Base-by-base conservation (phyloP, 1,140 invertebrate genomes). In the Scaptomyza pallida region DNA sequence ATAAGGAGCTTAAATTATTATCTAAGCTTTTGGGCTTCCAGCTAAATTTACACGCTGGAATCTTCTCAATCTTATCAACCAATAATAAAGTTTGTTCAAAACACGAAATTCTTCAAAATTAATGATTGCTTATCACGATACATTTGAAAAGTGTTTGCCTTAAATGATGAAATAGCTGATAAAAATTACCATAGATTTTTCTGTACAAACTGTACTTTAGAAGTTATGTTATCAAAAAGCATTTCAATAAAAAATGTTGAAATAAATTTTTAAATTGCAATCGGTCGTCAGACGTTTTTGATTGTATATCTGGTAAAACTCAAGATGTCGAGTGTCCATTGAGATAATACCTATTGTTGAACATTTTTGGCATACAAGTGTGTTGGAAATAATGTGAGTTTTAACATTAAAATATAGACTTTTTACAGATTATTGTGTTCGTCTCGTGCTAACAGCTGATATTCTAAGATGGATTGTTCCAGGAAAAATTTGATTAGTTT, bases 91-190 rank as follows among this genome's bases (percentile, higher is more conserved):
- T 21, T 5, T 52, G 33, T 9, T 2, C 19, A 17, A n/a, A 17
- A 8, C 16, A 17, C 10, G 26, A 35, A 51, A 51, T 15, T 30
- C 6, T 9, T 8, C 2, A 30, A 30, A 5, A n/a, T 21, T 21
- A 5, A 21, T 45, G 10, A 45, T 45, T 9, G 6, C 2, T 30
- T 30, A 9, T 30, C 5, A 30, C 2, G 3, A 30, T 30, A 1
- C 9, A 30, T 30, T 30, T 6, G 2, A 9, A 9, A 0, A 30
- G 5, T 30, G 26, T 5, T 13, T 45, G 5, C 5, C 5, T 35
- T 9, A 9, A 12, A 30, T 61, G 45, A 50, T 50, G 35, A 61
- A 61, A 61, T 61, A 3, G 17, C 1, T 26, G 21, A 61, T 50
- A 1, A 12, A 50, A 23, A 2, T n/a, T 13, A 60, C 37, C 2